Base-by-base conservation (phyloP, 2,113 vertebrate species). In the Hylia prasina region DNA sequence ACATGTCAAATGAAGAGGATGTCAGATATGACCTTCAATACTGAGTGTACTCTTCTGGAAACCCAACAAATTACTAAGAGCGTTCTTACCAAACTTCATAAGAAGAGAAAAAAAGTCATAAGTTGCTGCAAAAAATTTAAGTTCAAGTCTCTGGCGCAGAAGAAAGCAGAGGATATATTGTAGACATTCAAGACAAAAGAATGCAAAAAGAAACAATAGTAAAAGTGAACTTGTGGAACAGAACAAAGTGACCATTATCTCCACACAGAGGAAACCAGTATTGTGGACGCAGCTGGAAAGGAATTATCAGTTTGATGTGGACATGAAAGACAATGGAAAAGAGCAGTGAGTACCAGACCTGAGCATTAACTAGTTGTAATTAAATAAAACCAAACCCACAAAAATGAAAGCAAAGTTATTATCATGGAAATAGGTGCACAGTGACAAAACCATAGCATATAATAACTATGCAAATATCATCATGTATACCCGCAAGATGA, bases 401-500 rank as follows among this genome's bases (percentile, higher is more conserved):
- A 72, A 84, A 66, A 28, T 5, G 9, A 48, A 88, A 71, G 18
- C 9, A 40, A 16, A 68, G 64, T 4, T 17, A 56, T 51, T 53
- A n/a, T 21, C 18, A 47, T 0, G 10, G 35, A 57, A 89, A 87
- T 6, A 76, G 21, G 11, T 6, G 22, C 17, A 51, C 25, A 16
- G 35, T 19, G 16, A 78, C 14, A 64, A 78, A 94, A 68, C 11
- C 53, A 45, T 14, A 15, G 24, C 10, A 10, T 2, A 5, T 4
- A 66, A 86, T 5, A 69, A 76, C 44, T 2, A 45, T 0, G 33
- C 35, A 22, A 73, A 45, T 7, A 56, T 11, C 5, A 81, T 40
- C 56, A 8, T 0, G 28, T 19, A 71, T 4, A 30, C 28, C 2
- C 2, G 39, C 2, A 11, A 53, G 10, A 28, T 13, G 0, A 84